Conservation (phyloP, 1,140 invertebrate genomes). For the Diabrotica virgifera region DNA sequence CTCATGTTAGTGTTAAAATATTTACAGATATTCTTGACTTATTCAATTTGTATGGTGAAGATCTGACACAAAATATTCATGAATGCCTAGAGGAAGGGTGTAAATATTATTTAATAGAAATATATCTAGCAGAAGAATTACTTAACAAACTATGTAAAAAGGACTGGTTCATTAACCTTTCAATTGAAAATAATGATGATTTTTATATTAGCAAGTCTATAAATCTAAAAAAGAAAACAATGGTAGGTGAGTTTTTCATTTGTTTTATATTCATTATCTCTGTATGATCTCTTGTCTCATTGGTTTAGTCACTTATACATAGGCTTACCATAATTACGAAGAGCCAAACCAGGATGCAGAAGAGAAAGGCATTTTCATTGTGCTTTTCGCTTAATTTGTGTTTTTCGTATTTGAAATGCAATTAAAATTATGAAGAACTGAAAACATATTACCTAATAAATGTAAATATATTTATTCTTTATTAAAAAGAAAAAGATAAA, state of each 20-base stretch:
- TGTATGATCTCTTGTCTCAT: no score
- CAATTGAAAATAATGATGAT: conserved; percentile 3
- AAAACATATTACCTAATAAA: no score
- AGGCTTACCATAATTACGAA: no score
- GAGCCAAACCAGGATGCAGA: no score
- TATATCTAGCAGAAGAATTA: conserved; percentile 8
- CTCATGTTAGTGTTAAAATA: conserved; percentile 7
- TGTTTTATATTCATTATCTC: no score
- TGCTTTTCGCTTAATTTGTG: no score
- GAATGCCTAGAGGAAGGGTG: not conserved
- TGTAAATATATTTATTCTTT: no score
- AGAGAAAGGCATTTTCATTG: no score
- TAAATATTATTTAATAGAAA: conserved; percentile 17
- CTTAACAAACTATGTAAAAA: not conserved
- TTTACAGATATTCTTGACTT: conserved; percentile 7
- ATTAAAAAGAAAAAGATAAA: no score
- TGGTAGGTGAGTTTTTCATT: not conserved
- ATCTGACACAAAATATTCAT: not conserved
- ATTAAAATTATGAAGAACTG: no score
- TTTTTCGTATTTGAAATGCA: no score
- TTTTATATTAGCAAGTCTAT: conserved; percentile 5
- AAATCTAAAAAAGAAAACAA: not conserved
- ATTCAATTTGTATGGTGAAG: conserved; percentile 8
- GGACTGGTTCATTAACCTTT: conserved; percentile 6
- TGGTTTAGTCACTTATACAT: no score